Percentiles rank a stretch among this genome's conserved stretches.
phyloP scores from a whole-genome alignment of 2,797 vertebrate genomes.

The Acipenser transmontanus region DNA sequence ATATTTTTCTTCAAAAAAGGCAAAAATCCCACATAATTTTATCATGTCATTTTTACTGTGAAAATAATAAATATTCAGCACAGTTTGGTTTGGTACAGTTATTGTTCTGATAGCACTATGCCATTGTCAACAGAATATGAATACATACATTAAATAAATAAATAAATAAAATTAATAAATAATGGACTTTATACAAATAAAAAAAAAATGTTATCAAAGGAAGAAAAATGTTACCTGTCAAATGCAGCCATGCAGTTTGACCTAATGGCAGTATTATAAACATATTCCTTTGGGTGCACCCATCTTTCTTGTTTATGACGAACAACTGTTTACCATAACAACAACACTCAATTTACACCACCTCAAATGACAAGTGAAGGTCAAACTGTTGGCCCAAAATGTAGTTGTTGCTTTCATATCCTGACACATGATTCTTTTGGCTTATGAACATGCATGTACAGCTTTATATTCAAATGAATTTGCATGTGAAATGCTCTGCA shows the following conservation, averaged over 20 bases:
- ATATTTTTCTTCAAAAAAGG: too few species aligned
- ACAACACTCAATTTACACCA: slow-evolving; percentile 17
- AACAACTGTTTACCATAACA: slow-evolving; percentile 28
- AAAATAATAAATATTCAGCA: too few species aligned
- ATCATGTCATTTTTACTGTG: too few species aligned
- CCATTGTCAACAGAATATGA: too few species aligned
- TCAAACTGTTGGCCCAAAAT: slow-evolving; percentile 26
- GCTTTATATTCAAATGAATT: background rate
- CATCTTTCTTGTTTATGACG: slow-evolving; percentile 14
- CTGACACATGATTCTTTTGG: slow-evolving; percentile 10
- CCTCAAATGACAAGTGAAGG: slow-evolving; percentile 28
- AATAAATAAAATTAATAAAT: too few species aligned
- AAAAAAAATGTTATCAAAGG: background rate
- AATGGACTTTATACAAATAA: too few species aligned
- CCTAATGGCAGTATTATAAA: slow-evolving; percentile 1
- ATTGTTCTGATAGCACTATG: too few species aligned
- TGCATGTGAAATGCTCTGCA: too few species aligned
- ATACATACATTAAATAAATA: too few species aligned
- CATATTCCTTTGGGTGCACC: slow-evolving; percentile 10
- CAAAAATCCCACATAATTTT: too few species aligned
- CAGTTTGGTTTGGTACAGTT: too few species aligned
- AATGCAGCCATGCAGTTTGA: slow-evolving; percentile 20
- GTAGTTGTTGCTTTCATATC: slow-evolving; percentile 6
- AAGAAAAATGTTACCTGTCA: background rate
- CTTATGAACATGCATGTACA: background rate